Evolutionary conservation across 2,888 invertebrate species (phyloP), one percentile per base, ranked within the genome.

Genomic region (Nebria salina): DNA sequence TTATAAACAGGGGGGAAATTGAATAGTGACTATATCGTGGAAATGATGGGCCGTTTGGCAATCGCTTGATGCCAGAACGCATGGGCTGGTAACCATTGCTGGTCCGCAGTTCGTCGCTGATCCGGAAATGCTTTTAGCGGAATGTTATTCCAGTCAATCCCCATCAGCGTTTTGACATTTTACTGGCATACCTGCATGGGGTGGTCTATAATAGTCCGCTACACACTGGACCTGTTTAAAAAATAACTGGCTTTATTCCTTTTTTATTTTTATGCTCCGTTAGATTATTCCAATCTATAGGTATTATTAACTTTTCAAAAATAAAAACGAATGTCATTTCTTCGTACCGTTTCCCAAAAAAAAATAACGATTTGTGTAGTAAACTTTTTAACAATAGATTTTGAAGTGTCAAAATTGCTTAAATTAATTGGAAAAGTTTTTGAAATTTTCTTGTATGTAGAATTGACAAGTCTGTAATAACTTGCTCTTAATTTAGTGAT

Each of bases 41-140:
- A 66, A 75, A 75, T 54, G 85, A 85, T 84, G 84, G 84, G 83
- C 84, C 83, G 85, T 85, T 86, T 84, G 83, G 82, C 76, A 41
- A 26, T 66, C 41, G 41, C n/a, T 66, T 64, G 75, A 13, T 54
- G 54, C 54, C 54, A 54, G 54, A 54, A 54, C 54, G 75, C 42
- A 43, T 43, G 42, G 20, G 64, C 73, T 41, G 15, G 66, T 65
- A 65, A 76, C 25, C 64, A 72, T 34, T 34, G 64, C 64, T 20
- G 26, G 54, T 20, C 34, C 66, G 42, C 65, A 13, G 26, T 41
- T 25, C 74, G 8, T 64, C 84, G 86, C 83, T 86, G 87, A 87
- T 87, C 87, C 86, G 86, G 87, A 87, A 87, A 87, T 86, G 87
- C 87, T 87, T 87, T 87, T 87, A 87, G 85, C 86, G 86, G 86